These are phyloP conservation scores for Sphecodes monilicornis DNA, from an alignment of 2,888 invertebrate species.

Conservation along the genomic window DNA sequence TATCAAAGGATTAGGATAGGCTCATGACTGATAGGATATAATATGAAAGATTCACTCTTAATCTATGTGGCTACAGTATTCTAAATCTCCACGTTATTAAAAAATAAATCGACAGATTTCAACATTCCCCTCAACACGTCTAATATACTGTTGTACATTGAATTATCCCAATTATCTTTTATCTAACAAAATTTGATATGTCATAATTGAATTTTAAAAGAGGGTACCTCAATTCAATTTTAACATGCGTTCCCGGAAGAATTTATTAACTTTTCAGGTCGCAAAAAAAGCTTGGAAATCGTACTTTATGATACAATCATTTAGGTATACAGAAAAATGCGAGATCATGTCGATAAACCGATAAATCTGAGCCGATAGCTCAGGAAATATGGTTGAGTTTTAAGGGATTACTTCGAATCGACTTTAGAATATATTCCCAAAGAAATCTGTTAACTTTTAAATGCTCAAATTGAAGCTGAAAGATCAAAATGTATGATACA, in stretches of 20 bases:
- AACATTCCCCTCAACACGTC: neutral
- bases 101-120: conserved; percentile 10
- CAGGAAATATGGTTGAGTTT: too few species aligned
- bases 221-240: neutral
- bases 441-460: too few species aligned
- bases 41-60: conserved; percentile 14
- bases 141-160: neutral
- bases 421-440: too few species aligned
- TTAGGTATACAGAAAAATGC: too few species aligned
- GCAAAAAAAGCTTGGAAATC: neutral
- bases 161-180: neutral
- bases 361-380: too few species aligned
- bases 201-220: conserved; percentile 1
- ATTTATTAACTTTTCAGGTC: neutral
- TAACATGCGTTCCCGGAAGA: neutral
- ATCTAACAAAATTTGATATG: neutral
- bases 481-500: neutral
- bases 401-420: too few species aligned
- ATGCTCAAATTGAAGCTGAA: neutral
- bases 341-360: too few species aligned
- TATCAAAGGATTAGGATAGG: conserved; percentile 42
- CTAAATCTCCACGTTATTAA: conserved; percentile 15
- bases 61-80: neutral
- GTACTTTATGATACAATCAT: neutral
- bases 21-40: conserved; percentile 28